Base-by-base conservation (phyloP, 2,797 vertebrate genomes). In the Sebastes hopkinsi region DNA sequence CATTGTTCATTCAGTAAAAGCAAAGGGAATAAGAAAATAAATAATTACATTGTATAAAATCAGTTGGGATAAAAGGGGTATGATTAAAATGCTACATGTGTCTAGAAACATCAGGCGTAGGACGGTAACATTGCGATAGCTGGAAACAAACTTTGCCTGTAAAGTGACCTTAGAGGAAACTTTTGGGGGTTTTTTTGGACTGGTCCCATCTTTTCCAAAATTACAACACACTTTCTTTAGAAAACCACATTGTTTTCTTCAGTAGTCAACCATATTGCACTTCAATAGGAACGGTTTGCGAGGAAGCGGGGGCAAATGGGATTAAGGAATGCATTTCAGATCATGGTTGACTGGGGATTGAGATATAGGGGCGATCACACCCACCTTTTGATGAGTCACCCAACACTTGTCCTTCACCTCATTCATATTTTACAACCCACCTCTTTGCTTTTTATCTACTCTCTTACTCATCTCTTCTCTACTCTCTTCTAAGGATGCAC, bases 191-290 rank as follows among this genome's bases (percentile, higher is more conserved):
- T 29, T 29, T 29, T 67, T 8, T 52, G 67, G 46, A 79, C 30
- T 38, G 58, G 54, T 72, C 56, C 32, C 75, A 29, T 25, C 55
- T 55, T 55, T 75, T 70, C 16, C 34, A 70, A 83, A 77, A 66
- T 42, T 38, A 13, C 12, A 25, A 38, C 36, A 56, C 9, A 23
- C 32, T 64, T 67, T 58, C 12, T 66, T 64, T 18, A 10, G 27
- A 81, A 72, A 87, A 74, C 18, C 64, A 50, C 76, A 34, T 13
- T 46, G 22, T 56, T 75, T 82, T 85, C 69, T 79, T 89, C 88
- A 94, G 93, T 91, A 92, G 92, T 94, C 54, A 79, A 74, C 84
- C 72, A 78, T 92, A 94, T 93, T 95, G 93, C 94, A 94, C 94
- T 88, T 92, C 25, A 81, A 80, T 14, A 36, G 64, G 38, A 86